Conservation (phyloP, 1,140 invertebrate species). For the Sycophila sp. region DNA sequence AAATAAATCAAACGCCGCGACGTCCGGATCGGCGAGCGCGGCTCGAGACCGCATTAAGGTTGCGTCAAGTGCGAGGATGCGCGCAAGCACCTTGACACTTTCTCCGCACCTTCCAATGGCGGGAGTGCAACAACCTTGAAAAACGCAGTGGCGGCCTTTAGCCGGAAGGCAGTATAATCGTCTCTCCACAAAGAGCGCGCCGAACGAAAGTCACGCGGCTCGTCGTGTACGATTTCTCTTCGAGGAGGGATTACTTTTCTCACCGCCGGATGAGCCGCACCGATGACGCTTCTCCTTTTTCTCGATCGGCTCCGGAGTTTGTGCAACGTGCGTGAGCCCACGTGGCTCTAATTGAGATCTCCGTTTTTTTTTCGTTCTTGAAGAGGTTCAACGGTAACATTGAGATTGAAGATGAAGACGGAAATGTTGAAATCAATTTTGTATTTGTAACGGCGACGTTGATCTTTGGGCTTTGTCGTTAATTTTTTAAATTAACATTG, state of each 20-base stretch:
- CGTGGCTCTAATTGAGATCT: too few species aligned
- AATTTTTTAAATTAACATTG: too few species aligned
- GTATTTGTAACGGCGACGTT: too few species aligned
- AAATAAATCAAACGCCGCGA: too few species aligned
- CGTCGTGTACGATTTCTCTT: conserved; percentile 5
- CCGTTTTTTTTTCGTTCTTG: too few species aligned
- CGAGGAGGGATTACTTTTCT: too few species aligned
- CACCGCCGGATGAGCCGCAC: too few species aligned
- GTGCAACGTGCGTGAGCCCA: background rate
- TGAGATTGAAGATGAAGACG: too few species aligned
- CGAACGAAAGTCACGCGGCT: background rate
- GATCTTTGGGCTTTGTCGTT: too few species aligned
- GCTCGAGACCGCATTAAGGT: background rate
- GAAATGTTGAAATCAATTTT: too few species aligned
- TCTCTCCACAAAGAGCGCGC: background rate
- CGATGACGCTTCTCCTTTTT: background rate
- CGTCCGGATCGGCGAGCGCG: too few species aligned
- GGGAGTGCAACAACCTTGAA: conserved; percentile 27
- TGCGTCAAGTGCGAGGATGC: background rate
- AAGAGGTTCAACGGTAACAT: too few species aligned
- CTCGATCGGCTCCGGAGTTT: background rate
- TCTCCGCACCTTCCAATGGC: conserved; percentile 7
- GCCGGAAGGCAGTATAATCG: conserved; percentile 6
- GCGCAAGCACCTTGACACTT: conserved; percentile 1
- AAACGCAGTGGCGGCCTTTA: conserved; percentile 8